Conservation (phyloP, 1,140 invertebrate genomes). For the Dreissena polymorpha region DNA sequence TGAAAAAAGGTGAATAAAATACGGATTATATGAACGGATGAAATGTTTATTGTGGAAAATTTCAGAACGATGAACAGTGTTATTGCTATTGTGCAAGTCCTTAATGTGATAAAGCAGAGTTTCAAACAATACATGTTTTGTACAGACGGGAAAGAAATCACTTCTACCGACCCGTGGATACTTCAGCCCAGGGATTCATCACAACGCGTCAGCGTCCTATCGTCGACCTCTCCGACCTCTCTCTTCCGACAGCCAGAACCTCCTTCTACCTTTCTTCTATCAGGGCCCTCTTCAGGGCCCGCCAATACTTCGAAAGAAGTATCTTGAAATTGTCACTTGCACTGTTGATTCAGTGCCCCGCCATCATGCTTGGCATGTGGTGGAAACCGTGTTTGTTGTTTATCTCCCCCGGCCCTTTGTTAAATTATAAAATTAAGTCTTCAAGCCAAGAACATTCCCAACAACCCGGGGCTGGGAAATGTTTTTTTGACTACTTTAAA, state of each 20-base stretch:
- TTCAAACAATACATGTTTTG: conserved; percentile 43
- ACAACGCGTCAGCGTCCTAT: conserved; percentile 46
- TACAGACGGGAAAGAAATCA: conserved; percentile 42
- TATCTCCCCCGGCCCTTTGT: no score
- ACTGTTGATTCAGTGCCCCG: not conserved
- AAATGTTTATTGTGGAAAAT: not conserved
- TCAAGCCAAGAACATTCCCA: no score
- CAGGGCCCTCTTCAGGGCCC: conserved; percentile 46
- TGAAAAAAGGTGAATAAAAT: not conserved
- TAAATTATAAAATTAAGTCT: no score
- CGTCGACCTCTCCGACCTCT: conserved; percentile 37
- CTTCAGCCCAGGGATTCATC: conserved; percentile 29
- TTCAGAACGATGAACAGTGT: conserved; percentile 10
- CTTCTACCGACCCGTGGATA: conserved; percentile 8
- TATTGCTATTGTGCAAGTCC: conserved; percentile 13
- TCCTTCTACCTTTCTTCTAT: conserved; percentile 41
- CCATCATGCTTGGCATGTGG: no score
- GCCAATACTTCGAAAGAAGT: conserved; percentile 43
- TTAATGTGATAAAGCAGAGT: conserved; percentile 56
- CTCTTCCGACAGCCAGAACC: not conserved
- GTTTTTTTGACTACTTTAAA: no score
- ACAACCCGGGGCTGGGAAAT: no score
- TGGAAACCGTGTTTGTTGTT: no score
- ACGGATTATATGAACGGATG: not conserved
- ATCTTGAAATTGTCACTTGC: conserved; percentile 43